Conservation (phyloP, 1,140 invertebrate species). For the Tyrophagus putrescentiae region DNA sequence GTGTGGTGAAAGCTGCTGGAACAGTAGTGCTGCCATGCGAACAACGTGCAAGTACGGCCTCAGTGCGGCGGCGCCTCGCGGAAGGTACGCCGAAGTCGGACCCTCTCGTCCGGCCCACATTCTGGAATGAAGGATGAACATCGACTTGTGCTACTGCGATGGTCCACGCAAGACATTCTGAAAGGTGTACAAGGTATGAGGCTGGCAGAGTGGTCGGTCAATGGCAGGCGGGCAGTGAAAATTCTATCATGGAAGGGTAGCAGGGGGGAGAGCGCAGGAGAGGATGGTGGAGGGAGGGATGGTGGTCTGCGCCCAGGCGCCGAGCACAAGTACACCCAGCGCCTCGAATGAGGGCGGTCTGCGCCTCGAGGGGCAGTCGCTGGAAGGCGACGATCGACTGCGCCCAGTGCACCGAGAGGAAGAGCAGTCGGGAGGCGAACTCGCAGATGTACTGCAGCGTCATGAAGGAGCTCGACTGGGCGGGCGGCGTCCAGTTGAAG, state of each 20-base stretch:
- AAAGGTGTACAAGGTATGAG: conserved; percentile 47
- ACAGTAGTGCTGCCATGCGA: too few species aligned
- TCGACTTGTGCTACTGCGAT: too few species aligned
- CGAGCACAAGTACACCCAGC: conserved; percentile 88
- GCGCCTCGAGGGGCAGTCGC: conserved; percentile 56
- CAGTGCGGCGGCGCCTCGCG: too few species aligned
- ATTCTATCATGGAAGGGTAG: too few species aligned
- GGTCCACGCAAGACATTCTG: too few species aligned
- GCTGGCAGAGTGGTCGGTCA: conserved; percentile 37
- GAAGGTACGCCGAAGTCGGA: too few species aligned
- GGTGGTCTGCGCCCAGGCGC: conserved; percentile 74
- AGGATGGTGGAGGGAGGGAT: conserved; percentile 66
- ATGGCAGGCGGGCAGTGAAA: conserved; percentile 54
- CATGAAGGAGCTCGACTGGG: conserved; percentile 52
- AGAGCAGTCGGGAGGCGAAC: conserved; percentile 69
- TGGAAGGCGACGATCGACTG: conserved; percentile 66
- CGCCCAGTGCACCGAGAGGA: conserved; percentile 74
- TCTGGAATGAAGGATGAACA: too few species aligned
- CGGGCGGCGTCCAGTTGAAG: conserved; percentile 67
- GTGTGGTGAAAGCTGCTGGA: too few species aligned
- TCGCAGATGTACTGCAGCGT: conserved; percentile 83
- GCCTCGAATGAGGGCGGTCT: conserved; percentile 61
- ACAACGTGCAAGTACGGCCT: too few species aligned
- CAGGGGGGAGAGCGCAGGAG: too few species aligned
- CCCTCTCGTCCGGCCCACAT: too few species aligned